phyloP scores from a whole-genome alignment of 2,797 vertebrate genomes.

The Scolopax bukidnonensis region DNA sequence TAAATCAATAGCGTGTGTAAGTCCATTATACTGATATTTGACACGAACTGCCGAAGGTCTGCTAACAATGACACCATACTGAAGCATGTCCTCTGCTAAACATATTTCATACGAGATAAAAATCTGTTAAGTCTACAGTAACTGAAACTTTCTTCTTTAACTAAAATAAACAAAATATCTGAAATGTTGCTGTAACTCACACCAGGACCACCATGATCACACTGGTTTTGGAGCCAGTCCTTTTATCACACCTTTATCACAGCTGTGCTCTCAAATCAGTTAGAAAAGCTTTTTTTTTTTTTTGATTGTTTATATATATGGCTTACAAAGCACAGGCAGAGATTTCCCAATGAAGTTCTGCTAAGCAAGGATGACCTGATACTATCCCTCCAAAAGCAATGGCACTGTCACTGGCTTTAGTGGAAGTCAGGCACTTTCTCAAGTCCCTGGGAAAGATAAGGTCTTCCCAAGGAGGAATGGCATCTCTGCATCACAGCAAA shows the following conservation, averaged over 20 bases:
- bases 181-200: slow-evolving; percentile 15
- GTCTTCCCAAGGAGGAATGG: background rate
- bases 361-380: background rate
- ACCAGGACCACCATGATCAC: slow-evolving; percentile 36
- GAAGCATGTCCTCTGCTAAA: slow-evolving; percentile 38
- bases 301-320: slow-evolving; percentile 21
- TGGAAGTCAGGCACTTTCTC: background rate
- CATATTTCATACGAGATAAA: slow-evolving; percentile 29
- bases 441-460: background rate
- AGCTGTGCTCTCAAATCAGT: slow-evolving; percentile 6
- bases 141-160: slow-evolving; percentile 49
- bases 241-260: slow-evolving; percentile 55
- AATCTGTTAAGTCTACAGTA: slow-evolving; percentile 56
- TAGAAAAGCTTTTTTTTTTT: background rate
- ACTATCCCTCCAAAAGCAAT: background rate
- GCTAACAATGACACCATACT: slow-evolving; percentile 19
- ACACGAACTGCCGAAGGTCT: slow-evolving; percentile 37
- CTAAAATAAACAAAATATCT: slow-evolving; percentile 16
- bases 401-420: background rate
- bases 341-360: background rate
- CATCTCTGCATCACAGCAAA: background rate
- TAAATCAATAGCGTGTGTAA: slow-evolving; percentile 73
- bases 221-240: background rate
- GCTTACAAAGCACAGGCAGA: background rate
- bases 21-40: slow-evolving; percentile 64